Evolutionary conservation across 2,113 vertebrate genomes (phyloP).

Genomic region (Chaenocephalus aceratus): DNA sequence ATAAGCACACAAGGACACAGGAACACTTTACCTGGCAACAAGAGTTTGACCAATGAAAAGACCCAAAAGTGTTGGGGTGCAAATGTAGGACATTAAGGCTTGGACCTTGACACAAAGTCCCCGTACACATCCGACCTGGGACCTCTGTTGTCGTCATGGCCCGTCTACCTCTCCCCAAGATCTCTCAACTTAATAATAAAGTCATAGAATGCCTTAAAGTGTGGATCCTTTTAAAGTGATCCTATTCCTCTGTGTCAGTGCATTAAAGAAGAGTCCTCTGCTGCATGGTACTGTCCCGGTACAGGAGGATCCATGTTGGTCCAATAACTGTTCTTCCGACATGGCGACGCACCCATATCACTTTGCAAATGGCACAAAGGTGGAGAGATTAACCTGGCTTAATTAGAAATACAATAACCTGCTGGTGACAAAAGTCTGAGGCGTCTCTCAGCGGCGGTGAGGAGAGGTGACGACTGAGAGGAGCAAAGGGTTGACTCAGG

Average conservation of each 20-base stretch:
- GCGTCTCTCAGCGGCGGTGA: constrained; percentile 61
- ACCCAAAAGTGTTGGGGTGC: background rate
- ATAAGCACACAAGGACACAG: background rate
- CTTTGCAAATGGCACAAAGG: constrained; percentile 71
- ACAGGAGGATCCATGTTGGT: background rate
- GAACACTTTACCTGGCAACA: background rate
- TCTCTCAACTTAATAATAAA: background rate
- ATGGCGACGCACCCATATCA: constrained; percentile 60
- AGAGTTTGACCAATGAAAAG: background rate
- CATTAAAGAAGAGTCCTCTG: background rate
- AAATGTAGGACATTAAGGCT: background rate
- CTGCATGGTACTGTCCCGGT: background rate
- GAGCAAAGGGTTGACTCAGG: constrained; percentile 61
- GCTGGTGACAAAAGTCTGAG: constrained; percentile 74
- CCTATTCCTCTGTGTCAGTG: too few relatives aligned
- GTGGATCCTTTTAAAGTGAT: too few relatives aligned
- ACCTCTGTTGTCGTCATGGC: too few relatives aligned
- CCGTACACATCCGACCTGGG: too few relatives aligned
- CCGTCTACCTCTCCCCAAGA: background rate
- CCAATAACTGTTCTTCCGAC: constrained; percentile 50
- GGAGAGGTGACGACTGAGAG: constrained; percentile 67
- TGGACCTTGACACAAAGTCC: background rate
- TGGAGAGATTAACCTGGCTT: constrained; percentile 69
- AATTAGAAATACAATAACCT: constrained; percentile 84
- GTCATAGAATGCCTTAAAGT: background rate